phyloP scores from a whole-genome alignment of 2,113 vertebrate species.

The Mesembrinibis cayennensis region DNA sequence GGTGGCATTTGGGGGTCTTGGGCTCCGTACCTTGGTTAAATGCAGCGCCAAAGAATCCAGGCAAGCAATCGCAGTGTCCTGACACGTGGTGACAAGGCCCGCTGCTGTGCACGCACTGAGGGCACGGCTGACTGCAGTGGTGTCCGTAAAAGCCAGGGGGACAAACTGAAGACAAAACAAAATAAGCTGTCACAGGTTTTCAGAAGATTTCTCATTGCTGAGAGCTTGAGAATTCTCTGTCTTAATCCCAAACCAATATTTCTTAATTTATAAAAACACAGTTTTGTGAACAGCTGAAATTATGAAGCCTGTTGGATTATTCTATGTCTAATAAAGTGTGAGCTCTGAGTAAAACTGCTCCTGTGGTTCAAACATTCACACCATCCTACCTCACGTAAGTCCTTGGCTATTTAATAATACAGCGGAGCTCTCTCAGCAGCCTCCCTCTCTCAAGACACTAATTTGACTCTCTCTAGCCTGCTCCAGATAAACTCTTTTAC shows the following conservation, averaged over 20 bases:
- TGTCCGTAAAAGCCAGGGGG: slow-evolving; percentile 92
- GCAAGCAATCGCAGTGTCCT: slow-evolving; percentile 91
- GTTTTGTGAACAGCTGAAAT: background rate
- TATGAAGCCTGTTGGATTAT: background rate
- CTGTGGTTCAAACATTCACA: background rate
- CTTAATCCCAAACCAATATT: background rate
- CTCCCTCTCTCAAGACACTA: background rate
- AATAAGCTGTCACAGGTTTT: background rate
- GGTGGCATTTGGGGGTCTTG: background rate
- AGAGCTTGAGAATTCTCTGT: background rate
- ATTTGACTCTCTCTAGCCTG: background rate
- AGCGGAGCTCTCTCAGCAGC: background rate
- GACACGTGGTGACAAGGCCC: slow-evolving; percentile 93
- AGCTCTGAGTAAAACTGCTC: background rate
- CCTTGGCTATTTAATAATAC: background rate
- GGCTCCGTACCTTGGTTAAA: slow-evolving; percentile 89
- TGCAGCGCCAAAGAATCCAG: slow-evolving; percentile 89
- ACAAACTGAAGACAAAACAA: slow-evolving; percentile 80
- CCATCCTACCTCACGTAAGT: background rate
- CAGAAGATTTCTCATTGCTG: background rate
- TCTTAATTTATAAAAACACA: background rate
- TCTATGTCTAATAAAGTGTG: background rate
- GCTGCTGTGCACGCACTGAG: slow-evolving; percentile 91
- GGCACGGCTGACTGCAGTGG: slow-evolving; percentile 90
- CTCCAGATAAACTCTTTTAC: background rate